Evolutionary conservation across 2,113 vertebrate genomes (phyloP), one percentile per base, ranked within the genome.

Genomic region (Falco punctatus): DNA sequence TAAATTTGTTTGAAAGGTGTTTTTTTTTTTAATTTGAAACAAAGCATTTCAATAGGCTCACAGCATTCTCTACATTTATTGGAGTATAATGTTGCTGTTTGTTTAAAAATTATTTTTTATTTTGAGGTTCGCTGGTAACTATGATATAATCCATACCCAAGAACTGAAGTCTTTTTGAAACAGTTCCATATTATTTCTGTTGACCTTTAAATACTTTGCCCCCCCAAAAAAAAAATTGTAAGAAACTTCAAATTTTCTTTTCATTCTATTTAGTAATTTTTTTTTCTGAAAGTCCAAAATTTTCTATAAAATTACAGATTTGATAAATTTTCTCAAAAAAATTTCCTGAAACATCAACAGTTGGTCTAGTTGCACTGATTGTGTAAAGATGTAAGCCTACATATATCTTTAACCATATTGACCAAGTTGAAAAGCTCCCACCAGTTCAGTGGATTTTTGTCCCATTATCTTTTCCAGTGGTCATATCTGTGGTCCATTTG

Each of bases 1-100:
- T 92, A 92, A 92, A 95, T 74, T 88, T 88, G 54, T 83, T 94
- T 81, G 75, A 90, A 95, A 97, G 90, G 96, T 94, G 81, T 90
- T 96, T 95, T 90, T 95, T 90, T 96, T 95, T 95, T 48, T 94
- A 88, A 90, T 93, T 93, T 93, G 72, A 82, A 96, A 94, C 33
- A 92, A 95, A 93, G 17, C 22, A 78, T 81, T 92, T 86, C 58
- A 91, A 14, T 52, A 46, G 35, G 28, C 54, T 92, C 13, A 40
- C 28, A 80, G 15, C 7, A 88, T 80, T 90, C 59, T 74, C 13
- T 83, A 55, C 15, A 19, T 86, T 86, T 91, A 51, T 62, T 77
- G 55, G n/a, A 86, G 46, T 55, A 46, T 62, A 73, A 73, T 14
- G 2, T 66, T 66, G 19, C 8, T 55, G 21, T 44, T 81, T 69